Base-by-base conservation (phyloP, 1,140 invertebrate genomes). In the Latrodectus geometricus region DNA sequence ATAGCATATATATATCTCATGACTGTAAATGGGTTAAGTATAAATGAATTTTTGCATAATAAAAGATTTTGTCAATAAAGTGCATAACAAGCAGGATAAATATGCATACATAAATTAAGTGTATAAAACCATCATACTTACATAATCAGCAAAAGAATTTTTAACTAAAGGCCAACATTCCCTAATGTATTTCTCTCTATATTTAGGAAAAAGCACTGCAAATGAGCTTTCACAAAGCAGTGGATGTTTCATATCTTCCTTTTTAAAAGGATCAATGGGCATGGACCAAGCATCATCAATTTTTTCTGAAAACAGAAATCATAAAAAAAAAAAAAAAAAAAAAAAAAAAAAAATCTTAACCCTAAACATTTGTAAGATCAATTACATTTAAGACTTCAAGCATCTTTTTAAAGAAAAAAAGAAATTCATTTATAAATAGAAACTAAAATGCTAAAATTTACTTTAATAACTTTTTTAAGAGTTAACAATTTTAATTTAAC, bases 131-230 rank as follows among this genome's bases (percentile, higher is more conserved):
- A 56, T 65, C 8, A 61, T 15, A 89, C 89, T 90, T 89, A 92
- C 91, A 90, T 93, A 89, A 76, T 92, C 90, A 21, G 84, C 82
- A 4, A 99, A 90, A 8, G 94, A 92, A 92, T 98, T 98, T 90
- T 98, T 94, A 0, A 99, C 95, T 8, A 99, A 91, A 0, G 97
- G 96, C 98, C 98, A 99, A 89, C 96, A 96, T 93, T 99, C 96
- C 90, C 95, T 95, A 17, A 99, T 91, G 91, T 99, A 99, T 89
- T 97, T 95, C 92, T 99, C 99, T 84, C 98, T 93, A 91, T 99
- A 99, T 91, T 97, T 95, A 90, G 93, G 99, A 90, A 96, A 97
- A 35, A 96, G 89, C 3, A 94, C 95, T 0, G 95, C 94, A 91
- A 97, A 97, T 0, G 95, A 95, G 89, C 95, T 96, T 90, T 96